Base-by-base conservation (phyloP, 2,797 vertebrate genomes). In the Gymnothorax javanicus region DNA sequence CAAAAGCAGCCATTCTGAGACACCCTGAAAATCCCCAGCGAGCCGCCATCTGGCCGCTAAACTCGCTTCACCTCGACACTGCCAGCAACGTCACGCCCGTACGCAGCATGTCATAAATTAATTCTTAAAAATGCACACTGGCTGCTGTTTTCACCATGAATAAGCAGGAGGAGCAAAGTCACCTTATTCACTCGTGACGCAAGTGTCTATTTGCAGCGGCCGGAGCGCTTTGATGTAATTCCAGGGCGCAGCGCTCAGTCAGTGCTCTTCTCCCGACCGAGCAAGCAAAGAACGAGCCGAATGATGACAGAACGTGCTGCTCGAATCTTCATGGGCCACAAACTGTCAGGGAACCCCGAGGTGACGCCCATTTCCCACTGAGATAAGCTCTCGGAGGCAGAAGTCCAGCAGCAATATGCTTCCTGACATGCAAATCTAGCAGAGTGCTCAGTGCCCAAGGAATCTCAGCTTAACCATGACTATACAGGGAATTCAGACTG, bases 1-100 rank as follows among this genome's bases (percentile, higher is more conserved):
- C 94, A 95, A 94, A 95, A 93, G 95, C 93, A 95, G 94, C 94
- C 94, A 92, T 94, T 90, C 88, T 93, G 92, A 95, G 93, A 94
- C 91, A 93, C 93, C 92, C 86, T 84, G 84, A 59, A 77, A 75
- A n/a, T 82, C 85, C 91, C 93, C 92, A 90, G 93, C 89, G 91
- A 93, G 94, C 91, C 91, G 93, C 94, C 95, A 94, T 95, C 92
- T 95, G 94, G 94, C 91, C 91, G 90, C 93, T 86, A 94, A 94
- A 90, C 91, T 89, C 90, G 89, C 90, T 86, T 92, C 92, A 91
- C 90, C 92, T 89, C 92, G 89, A 90, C 88, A 81, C 92, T 89
- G 92, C 93, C 88, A 88, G 88, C 67, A 43, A 83, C 83, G 88
- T 83, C 57, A 77, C 91, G 81, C 67, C 87, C 90, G 91, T 91